phyloP scores from a whole-genome alignment of 2,113 vertebrate genomes.

The Epinephelus moara region DNA sequence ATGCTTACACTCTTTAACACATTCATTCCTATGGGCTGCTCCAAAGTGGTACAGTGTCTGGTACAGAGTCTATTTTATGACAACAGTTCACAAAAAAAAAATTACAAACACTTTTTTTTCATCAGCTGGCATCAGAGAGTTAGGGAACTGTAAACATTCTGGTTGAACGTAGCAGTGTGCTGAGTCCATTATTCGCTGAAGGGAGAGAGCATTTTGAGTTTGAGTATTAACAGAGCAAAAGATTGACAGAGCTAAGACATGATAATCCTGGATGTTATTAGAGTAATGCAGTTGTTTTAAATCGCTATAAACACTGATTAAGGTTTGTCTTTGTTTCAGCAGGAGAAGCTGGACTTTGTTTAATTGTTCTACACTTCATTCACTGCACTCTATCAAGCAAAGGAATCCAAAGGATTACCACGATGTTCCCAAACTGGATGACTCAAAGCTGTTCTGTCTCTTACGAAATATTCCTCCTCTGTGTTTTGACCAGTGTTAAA shows the following conservation, averaged over 20 bases:
- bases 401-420: conserved; percentile 46
- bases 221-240: background rate
- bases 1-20: no score
- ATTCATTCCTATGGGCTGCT: no score
- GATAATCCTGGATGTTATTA: background rate
- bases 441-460: conserved; percentile 9
- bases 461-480: conserved; percentile 32
- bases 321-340: conserved; percentile 7
- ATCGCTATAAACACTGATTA: no score
- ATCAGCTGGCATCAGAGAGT: no score
- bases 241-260: no score
- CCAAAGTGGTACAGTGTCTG: no score
- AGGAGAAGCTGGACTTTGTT: conserved; percentile 17
- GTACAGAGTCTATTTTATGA: no score
- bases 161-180: background rate
- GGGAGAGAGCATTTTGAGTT: background rate
- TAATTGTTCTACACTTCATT: background rate
- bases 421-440: conserved; percentile 33
- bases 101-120: no score
- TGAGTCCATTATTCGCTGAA: background rate
- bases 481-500: background rate
- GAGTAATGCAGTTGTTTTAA: background rate
- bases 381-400: conserved; percentile 14
- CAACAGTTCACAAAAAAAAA: no score
- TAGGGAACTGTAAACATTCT: background rate